Evolutionary conservation across 2,113 vertebrate species (phyloP).

Genomic region (Sylvietta virens): DNA sequence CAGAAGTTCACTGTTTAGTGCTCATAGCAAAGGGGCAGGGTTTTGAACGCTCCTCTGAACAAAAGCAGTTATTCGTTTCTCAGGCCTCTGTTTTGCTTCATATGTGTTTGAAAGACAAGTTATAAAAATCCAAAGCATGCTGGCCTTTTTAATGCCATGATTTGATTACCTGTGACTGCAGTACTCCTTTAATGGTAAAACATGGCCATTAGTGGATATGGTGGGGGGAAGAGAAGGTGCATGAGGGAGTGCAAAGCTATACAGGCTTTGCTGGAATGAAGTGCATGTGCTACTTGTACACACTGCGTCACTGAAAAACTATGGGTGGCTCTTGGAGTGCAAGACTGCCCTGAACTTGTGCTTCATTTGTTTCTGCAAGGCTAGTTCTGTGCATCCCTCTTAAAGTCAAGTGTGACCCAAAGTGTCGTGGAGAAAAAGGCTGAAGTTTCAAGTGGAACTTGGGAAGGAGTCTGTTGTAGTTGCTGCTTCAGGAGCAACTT

Average conservation of each 20-base stretch:
- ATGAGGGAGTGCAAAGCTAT: background rate
- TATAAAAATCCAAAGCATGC: background rate
- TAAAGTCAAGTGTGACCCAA: background rate
- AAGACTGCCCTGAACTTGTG: background rate
- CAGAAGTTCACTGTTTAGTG: accelerated
- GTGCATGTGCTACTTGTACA: background rate
- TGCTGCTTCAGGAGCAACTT: background rate
- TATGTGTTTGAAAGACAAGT: background rate
- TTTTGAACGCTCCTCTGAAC: background rate
- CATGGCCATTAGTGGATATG: background rate
- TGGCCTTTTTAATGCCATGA: background rate
- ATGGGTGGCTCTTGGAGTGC: background rate
- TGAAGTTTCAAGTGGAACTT: background rate
- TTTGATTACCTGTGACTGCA: background rate
- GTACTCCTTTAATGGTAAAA: background rate
- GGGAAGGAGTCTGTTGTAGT: background rate
- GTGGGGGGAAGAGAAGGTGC: background rate
- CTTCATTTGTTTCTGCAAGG: background rate
- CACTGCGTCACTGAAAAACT: background rate
- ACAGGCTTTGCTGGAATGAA: background rate
- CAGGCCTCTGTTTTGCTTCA: background rate
- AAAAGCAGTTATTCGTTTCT: background rate
- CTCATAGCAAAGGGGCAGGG: background rate
- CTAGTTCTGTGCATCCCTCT: background rate
- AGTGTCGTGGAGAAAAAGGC: background rate